Evolutionary conservation across 1,140 invertebrate genomes (phyloP).

Genomic region (Ctenoplectra terminalis): DNA sequence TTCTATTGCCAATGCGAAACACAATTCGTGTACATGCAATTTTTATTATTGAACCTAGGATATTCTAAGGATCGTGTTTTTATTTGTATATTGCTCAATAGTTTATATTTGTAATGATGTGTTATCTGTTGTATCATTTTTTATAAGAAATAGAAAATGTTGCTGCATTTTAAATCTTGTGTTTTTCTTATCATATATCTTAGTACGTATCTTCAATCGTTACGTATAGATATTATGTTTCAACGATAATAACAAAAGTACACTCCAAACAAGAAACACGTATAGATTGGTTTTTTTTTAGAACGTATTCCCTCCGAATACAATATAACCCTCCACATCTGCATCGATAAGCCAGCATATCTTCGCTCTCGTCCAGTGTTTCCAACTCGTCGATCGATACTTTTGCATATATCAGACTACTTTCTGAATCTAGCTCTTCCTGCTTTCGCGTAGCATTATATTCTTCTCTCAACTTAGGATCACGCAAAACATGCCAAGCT

Average conservation of each 20-base stretch:
- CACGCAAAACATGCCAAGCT: conserved; percentile 86
- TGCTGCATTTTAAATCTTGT: conserved; percentile 78
- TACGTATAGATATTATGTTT: conserved; percentile 69
- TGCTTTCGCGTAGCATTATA: conserved; percentile 85
- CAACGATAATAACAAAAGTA: conserved; percentile 85
- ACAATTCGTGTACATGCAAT: conserved; percentile 71
- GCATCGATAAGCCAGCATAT: conserved; percentile 84
- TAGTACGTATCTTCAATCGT: not conserved
- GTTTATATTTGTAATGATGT: conserved; percentile 83
- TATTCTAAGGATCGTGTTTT: conserved; percentile 79
- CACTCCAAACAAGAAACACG: conserved; percentile 86
- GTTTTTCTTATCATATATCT: too few relatives aligned
- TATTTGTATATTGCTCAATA: conserved; percentile 84
- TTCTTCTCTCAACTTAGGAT: conserved; percentile 82
- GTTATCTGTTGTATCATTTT: conserved; percentile 84
- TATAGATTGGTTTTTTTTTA: conserved; percentile 78
- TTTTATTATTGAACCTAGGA: conserved; percentile 81
- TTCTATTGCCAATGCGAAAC: conserved; percentile 7
- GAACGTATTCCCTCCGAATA: conserved; percentile 80
- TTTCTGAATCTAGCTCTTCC: conserved; percentile 82
- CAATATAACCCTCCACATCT: conserved; percentile 86
- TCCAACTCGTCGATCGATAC: conserved; percentile 83
- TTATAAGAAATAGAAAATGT: conserved; percentile 83
- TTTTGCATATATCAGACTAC: conserved; percentile 84
- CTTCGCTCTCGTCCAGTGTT: conserved; percentile 73